These are phyloP conservation scores for Drosophila limbata DNA, from an alignment of 2,888 invertebrate species.

Conservation along the genomic window DNA sequence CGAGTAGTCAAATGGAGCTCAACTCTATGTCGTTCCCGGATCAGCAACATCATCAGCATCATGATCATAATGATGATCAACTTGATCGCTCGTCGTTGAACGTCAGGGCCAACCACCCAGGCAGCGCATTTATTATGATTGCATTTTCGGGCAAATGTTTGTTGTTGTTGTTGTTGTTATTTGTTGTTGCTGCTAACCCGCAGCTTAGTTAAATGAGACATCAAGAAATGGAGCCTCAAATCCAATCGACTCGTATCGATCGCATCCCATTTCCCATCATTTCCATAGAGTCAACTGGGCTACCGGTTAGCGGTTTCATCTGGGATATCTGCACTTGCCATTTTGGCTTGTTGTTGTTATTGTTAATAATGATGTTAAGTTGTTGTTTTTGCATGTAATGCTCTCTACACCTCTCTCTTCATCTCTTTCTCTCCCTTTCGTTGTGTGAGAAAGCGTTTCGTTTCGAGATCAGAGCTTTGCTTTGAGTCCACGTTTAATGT, in stretches of 20 bases:
- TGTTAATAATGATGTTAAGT: conserved; percentile 76
- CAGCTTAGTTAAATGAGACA: conserved; percentile 81
- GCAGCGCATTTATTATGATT: conserved; percentile 78
- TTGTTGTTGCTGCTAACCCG: conserved; percentile 35
- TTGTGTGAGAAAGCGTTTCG: conserved; percentile 64
- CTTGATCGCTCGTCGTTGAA: conserved; percentile 19
- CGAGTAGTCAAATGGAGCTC: conserved; percentile 70
- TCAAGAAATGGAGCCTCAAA: conserved; percentile 42
- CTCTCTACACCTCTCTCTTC: not conserved
- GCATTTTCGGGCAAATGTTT: conserved; percentile 70
- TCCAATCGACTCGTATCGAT: conserved; percentile 17
- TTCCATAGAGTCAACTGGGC: conserved; percentile 40
- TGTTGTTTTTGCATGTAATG: conserved; percentile 73
- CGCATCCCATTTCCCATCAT: conserved; percentile 27
- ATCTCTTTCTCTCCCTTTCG: too few species aligned
- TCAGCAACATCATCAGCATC: conserved; percentile 10
- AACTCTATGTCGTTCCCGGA: conserved; percentile 38
- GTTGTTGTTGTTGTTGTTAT: conserved; percentile 21
- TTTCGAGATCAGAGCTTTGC: conserved; percentile 18
- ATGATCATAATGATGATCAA: conserved; percentile 27
- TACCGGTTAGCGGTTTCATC: conserved; percentile 57
- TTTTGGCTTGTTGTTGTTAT: conserved; percentile 67
- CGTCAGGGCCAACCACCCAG: conserved; percentile 64
- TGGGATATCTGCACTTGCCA: conserved; percentile 45
- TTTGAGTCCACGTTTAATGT: conserved; percentile 62